These are phyloP conservation scores for Brachypteracias leptosomus DNA, from an alignment of 2,113 vertebrate species.

Conservation along the genomic window DNA sequence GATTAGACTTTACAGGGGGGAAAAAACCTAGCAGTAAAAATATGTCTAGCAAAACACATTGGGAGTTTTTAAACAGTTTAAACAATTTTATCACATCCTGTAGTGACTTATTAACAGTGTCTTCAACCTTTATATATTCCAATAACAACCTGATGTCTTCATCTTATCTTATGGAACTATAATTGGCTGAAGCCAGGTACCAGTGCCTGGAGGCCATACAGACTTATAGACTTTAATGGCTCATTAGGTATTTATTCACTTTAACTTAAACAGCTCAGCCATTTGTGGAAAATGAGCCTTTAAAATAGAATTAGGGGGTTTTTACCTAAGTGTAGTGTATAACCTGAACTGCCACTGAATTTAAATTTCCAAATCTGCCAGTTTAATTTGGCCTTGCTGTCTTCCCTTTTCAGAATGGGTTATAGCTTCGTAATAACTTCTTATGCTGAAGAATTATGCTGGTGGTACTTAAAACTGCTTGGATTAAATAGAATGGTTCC, in stretches of 20 bases:
- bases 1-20: background rate
- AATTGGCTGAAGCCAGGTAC: slow-evolving; percentile 49
- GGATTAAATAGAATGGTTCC: background rate
- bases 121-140: slow-evolving; percentile 66
- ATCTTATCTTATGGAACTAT: slow-evolving; percentile 48
- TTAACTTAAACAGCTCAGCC: slow-evolving; percentile 65
- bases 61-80: slow-evolving; percentile 51
- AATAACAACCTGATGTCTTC: slow-evolving; percentile 58
- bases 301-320: slow-evolving; percentile 59
- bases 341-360: slow-evolving; percentile 32
- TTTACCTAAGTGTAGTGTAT: background rate
- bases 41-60: slow-evolving; percentile 31
- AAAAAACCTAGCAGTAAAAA: slow-evolving; percentile 5
- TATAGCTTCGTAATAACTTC: background rate
- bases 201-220: slow-evolving; percentile 35
- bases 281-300: slow-evolving; percentile 61
- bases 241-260: slow-evolving; percentile 71
- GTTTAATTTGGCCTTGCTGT: slow-evolving; percentile 26
- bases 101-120: slow-evolving; percentile 57
- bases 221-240: slow-evolving; percentile 63
- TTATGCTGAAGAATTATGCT: background rate
- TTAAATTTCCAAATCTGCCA: slow-evolving; percentile 11
- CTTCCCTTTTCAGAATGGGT: background rate
- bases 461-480: background rate
- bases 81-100: slow-evolving; percentile 62